phyloP scores from a whole-genome alignment of 1,140 invertebrate genomes.

The Dermatophagoides farinae region DNA sequence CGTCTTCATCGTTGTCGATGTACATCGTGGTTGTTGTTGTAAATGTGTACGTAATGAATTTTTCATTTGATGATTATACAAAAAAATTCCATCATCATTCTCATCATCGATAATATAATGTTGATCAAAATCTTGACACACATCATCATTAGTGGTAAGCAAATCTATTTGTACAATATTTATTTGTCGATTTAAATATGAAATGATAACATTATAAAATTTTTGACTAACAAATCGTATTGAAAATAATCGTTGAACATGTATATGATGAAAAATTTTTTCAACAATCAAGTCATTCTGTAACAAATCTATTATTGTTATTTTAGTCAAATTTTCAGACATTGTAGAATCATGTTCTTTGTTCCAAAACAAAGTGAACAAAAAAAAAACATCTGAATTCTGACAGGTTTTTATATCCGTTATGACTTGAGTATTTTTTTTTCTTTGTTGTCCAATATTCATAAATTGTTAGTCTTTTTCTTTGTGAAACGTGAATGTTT shows the following conservation, averaged over 20 bases:
- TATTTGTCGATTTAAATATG: slow-evolving; percentile 1
- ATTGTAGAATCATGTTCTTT: no score
- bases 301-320: not conserved
- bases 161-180: slow-evolving; percentile 23
- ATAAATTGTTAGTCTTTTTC: no score
- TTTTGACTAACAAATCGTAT: not conserved
- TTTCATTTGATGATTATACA: slow-evolving; percentile 19
- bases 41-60: slow-evolving; percentile 14
- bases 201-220: not conserved
- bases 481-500: no score
- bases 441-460: no score
- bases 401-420: no score
- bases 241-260: not conserved
- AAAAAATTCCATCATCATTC: slow-evolving; percentile 22
- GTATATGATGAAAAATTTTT: not conserved
- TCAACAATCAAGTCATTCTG: not conserved
- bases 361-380: no score
- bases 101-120: slow-evolving; percentile 23
- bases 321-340: no score
- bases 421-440: no score
- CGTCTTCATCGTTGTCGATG: no score
- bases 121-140: no score
- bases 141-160: not conserved
- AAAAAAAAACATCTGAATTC: no score
- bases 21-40: no score